Base-by-base conservation (phyloP, 1,140 invertebrate genomes). In the Drosophila pseudoananassae region DNA sequence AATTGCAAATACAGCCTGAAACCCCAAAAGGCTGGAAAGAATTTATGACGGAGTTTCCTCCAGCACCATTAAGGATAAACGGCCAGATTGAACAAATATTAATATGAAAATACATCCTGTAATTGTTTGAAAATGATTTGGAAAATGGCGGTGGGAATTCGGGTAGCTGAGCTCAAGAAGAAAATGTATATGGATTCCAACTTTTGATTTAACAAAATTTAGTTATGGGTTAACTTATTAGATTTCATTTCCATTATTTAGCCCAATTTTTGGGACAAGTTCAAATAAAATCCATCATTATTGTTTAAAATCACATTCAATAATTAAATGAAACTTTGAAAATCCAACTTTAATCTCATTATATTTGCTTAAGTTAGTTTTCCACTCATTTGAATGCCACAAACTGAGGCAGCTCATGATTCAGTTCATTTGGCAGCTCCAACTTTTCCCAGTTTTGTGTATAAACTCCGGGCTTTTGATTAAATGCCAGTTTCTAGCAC, bases 401-500 rank as follows among this genome's bases (percentile, higher is more conserved):
- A 52, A 52, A 68, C 36, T 36, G 50, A 45, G 51, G 14, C 40
- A 20, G n/a, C 29, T 29, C 29, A 58, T 70, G 14, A 58, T 38
- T 71, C 31, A 29, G 46, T 58, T 25, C n/a, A 38, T 36, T 66
- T 45, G 57, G 46, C 36, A 52, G 33, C 27, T 58, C 33, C 10
- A 36, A 36, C 33, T 36, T 36, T 36, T 36, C 40, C 40, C n/a
- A 43, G 8, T 59, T 29, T 33, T 10, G 15, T 12, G 25, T 14
- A 31, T 14, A 57, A 36, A 46, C 27, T 45, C 14, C 54, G 61
- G 49, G 23, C 36, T 54, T 73, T 85, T 84, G 80, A 84, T 84
- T 76, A 85, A 84, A 80, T 80, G 81, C 33, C 55, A 43, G 27
- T 61, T 80, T 49, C 59, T 45, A 73, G 66, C 81, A 85, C 55